A percentile compares a stretch with the other conserved stretches of the same genome.
Evolutionary conservation across 2,113 vertebrate genomes (phyloP).

Genomic region (Pitta sordida): DNA sequence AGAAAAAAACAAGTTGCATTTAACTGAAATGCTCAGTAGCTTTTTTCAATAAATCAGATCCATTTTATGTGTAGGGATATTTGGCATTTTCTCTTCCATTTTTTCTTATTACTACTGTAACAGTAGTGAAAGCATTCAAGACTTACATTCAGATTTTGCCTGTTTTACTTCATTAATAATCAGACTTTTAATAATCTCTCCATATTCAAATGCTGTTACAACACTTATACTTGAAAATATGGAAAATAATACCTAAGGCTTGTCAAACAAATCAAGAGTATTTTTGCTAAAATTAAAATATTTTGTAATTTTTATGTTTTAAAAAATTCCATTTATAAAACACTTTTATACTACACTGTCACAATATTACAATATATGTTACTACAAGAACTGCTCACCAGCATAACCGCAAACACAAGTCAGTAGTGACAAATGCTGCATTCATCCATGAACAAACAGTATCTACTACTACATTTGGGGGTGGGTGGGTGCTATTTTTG

Average conservation of each 20-base stretch:
- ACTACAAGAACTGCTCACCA: not conserved
- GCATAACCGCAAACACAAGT: not conserved
- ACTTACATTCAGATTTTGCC: not conserved
- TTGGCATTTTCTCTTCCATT: not conserved
- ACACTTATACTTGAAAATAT: not conserved
- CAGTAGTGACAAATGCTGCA: not conserved
- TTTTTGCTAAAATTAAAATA: not conserved
- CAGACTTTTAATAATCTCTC: not conserved
- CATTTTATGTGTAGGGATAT: not conserved
- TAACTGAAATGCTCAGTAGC: not conserved
- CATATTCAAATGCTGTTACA: not conserved
- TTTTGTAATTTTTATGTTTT: not conserved
- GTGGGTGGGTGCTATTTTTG: not conserved
- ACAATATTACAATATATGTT: not conserved
- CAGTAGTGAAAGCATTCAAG: not conserved
- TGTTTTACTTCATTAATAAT: not conserved
- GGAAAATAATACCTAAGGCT: not conserved
- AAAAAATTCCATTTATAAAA: not conserved
- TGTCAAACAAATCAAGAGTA: not conserved
- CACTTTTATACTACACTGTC: not conserved
- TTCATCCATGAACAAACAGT: conserved; percentile 6
- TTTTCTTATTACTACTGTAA: not conserved
- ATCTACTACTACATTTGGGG: not conserved
- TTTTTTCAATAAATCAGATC: not conserved
- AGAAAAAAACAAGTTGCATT: not conserved